Evolutionary conservation across 2,113 vertebrate genomes (phyloP), one percentile per base, ranked within the genome.

Genomic region (Neogobius melanostomus): DNA sequence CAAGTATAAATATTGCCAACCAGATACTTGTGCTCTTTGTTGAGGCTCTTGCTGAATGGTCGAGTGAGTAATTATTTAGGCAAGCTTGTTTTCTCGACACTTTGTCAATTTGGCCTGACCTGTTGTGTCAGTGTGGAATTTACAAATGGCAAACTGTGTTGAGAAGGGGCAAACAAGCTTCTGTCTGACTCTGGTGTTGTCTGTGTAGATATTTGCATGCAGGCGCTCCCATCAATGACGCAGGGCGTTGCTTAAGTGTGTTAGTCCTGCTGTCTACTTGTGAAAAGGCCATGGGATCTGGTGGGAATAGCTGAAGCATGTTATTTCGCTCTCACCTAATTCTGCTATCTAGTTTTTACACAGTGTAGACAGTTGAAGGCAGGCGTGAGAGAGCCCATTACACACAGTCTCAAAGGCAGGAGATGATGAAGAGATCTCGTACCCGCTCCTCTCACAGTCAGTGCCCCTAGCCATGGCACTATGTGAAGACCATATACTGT

Each of bases 351-450:
- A 80, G 81, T 80, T 89, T 84, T 83, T n/a, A n/a, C 62, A 77
- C 70, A 68, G 56, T 68, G 81, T 69, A 68, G 74, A 79, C 82
- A 69, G 79, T 77, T 83, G 82, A 85, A 87, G 77, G 65, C 76
- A 83, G 67, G 82, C 73, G 68, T 87, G 85, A 76, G 77, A 86
- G 76, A 73, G 69, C 82, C 76, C 74, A 87, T 90, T 90, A 87
- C 75, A 88, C 72, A 85, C 77, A 76, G 81, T 88, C 83, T 88
- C 53, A 69, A 65, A 78, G 74, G 43, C 69, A 79, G 69, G 71
- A 61, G 84, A 89, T 88, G 88, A 90, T 89, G 84, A 91, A 88
- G 83, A 91, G 89, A 83, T 86, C 75, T 71, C 75, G 83, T 82
- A 85, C 64, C 6, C 49, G 61, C 62, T 87, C 79, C 73, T 85